Evolutionary conservation across 2,797 vertebrate genomes (phyloP).

Genomic region (Peromyscus attwateri): DNA sequence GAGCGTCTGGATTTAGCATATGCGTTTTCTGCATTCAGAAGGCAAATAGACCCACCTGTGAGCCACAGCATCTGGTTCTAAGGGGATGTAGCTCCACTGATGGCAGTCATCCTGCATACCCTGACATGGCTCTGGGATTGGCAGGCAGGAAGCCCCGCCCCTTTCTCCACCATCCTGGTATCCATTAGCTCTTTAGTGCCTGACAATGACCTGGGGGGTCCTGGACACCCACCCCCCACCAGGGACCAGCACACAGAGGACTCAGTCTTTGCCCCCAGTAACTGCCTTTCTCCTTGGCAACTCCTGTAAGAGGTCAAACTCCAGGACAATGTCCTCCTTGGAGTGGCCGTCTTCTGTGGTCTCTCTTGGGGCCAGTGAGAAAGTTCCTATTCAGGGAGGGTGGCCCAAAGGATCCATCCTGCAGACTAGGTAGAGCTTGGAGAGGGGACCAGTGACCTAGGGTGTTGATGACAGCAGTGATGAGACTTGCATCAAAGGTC

Average conservation of each 20-base stretch:
- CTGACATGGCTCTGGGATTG: rapidly evolving
- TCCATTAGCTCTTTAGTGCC: conserved; percentile 19
- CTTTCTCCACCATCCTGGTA: not conserved
- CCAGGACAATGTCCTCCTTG: not conserved
- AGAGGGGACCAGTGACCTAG: rapidly evolving
- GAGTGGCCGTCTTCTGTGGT: not conserved
- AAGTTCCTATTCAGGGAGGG: not conserved
- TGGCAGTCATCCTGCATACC: not conserved
- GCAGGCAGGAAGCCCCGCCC: no score
- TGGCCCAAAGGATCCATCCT: not conserved
- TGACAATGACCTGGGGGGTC: conserved; percentile 28
- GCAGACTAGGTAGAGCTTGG: not conserved
- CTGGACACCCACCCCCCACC: not conserved
- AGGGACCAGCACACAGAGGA: not conserved
- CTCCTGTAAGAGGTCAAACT: not conserved
- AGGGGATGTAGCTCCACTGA: not conserved
- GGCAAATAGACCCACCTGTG: not conserved
- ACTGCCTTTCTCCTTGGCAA: not conserved
- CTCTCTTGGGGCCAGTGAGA: not conserved
- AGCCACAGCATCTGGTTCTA: not conserved
- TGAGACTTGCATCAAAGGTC: not conserved
- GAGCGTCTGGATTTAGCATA: not conserved
- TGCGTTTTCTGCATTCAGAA: not conserved
- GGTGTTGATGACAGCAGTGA: rapidly evolving
- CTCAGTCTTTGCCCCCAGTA: not conserved